A percentile compares a stretch with the other conserved stretches of the same genome.
These are phyloP conservation scores for Nansenia antarctica DNA, from an alignment of 2,113 vertebrate genomes.

Conservation along the genomic window DNA sequence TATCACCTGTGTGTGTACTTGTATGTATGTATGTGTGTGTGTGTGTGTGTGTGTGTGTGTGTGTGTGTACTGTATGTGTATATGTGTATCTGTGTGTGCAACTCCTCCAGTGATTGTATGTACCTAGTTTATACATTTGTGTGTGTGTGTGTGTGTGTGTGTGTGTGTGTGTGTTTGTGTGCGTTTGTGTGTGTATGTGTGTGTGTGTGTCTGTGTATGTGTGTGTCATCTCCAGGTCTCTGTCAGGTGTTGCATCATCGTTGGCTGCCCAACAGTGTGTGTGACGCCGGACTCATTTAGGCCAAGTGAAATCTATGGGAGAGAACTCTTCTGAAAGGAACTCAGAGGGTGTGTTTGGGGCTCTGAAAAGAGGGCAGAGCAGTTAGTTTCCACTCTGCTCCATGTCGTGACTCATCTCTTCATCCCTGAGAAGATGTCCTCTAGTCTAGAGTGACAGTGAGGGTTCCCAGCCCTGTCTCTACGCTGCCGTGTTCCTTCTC, in stretches of 20 bases:
- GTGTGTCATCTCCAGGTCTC: neutral
- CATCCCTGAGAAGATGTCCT: slow-evolving; percentile 1
- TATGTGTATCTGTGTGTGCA: neutral
- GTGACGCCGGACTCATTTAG: neutral
- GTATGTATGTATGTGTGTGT: neutral
- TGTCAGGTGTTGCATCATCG: neutral
- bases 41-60: neutral
- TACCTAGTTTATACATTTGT: neutral
- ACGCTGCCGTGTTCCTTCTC: neutral
- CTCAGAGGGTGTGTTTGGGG: neutral
- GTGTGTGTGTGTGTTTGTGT: neutral
- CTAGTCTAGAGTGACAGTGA: slow-evolving; percentile 1
- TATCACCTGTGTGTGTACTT: neutral
- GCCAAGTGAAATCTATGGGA: neutral
- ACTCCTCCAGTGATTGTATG: too few relatives aligned
- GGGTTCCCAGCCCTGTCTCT: neutral
- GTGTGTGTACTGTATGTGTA: neutral
- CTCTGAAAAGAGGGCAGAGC: neutral
- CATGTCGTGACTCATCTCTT: neutral
- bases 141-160: neutral
- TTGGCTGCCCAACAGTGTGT: neutral
- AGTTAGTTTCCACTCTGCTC: neutral
- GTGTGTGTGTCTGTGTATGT: neutral
- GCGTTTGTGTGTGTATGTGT: slow-evolving; percentile 9
- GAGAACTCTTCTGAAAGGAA: neutral